Conservation (phyloP, 2,113 vertebrate genomes). For the Microcebus griseorufus region DNA sequence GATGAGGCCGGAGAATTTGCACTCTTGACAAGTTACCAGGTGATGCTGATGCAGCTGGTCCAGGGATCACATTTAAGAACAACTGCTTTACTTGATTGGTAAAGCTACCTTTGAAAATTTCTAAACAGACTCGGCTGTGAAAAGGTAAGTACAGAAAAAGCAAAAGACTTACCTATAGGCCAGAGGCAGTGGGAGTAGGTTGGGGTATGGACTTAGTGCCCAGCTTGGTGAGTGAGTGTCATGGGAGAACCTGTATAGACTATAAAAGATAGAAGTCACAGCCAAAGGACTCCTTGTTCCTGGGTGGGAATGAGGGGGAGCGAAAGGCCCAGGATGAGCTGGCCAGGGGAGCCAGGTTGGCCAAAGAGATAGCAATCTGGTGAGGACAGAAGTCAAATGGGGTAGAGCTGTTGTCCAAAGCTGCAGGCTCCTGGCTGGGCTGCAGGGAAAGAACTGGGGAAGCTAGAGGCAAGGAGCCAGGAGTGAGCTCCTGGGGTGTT, state of each 20-base stretch:
- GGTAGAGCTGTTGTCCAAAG: slow-evolving; percentile 44
- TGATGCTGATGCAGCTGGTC: background rate
- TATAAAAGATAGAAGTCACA: background rate
- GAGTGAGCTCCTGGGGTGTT: slow-evolving; percentile 29
- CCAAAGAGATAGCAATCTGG: background rate
- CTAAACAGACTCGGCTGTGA: background rate
- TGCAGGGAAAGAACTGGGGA: background rate
- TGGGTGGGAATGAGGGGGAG: background rate
- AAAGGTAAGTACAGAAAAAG: background rate
- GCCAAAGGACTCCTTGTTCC: background rate
- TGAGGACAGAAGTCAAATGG: slow-evolving; percentile 53
- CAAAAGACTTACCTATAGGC: background rate
- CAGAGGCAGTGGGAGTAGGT: background rate
- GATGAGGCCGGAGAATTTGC: background rate
- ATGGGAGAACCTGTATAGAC: background rate
- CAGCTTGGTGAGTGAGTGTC: background rate
- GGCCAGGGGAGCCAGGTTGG: background rate
- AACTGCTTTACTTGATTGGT: background rate
- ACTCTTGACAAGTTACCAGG: background rate
- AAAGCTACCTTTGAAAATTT: slow-evolving; percentile 24
- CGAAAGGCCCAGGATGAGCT: background rate
- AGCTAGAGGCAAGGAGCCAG: slow-evolving; percentile 29
- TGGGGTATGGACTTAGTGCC: background rate
- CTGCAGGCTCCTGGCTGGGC: slow-evolving; percentile 37
- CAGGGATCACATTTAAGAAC: slow-evolving; percentile 16